Base-by-base conservation (phyloP, 2,113 vertebrate genomes). In the Lichenostomus cassidix region DNA sequence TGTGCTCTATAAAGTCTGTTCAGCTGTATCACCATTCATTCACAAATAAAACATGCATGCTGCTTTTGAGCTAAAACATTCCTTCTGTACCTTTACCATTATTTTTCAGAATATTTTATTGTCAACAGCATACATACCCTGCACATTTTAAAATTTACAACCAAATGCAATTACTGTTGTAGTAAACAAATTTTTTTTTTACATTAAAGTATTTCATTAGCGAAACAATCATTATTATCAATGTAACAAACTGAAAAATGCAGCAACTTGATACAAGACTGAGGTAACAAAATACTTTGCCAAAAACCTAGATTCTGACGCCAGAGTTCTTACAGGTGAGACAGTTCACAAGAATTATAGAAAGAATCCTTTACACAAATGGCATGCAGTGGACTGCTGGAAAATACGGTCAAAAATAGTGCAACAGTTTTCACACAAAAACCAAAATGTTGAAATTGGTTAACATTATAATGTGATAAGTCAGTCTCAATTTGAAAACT, bases 251-350 rank as follows among this genome's bases (percentile, higher is more conserved):
- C 97, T 97, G 97, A 97, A 98, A 98, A 98, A 98, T 97, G 98
- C 97, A 97, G 97, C 98, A 97, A 98, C 97, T 97, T 92, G 97
- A 95, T 98, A 98, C 98, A 98, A 98, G 98, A 98, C 98, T 97
- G 98, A 98, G 97, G 98, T 98, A 98, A 98, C 98, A 98, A 98
- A 98, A 98, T 98, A 97, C 93, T 98, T 97, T 79, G 97, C 98
- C 96, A 96, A 98, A 98, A 98, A 95, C 95, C 96, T 96, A 97
- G 96, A 97, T 95, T 95, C 86, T 97, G 96, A 94, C 1, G 5
- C 70, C 89, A 94, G 91, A 96, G 64, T 97, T 97, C 96, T 70
- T 87, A 95, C 21, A 82, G 88, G 92, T 89, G 87, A 97, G 94
- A 97, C 96, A 87, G 80, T 95, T 97, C 96, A 97, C 96, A 97